Evolutionary conservation across 2,113 vertebrate species (phyloP).

Genomic region (Edolisoma coerulescens): DNA sequence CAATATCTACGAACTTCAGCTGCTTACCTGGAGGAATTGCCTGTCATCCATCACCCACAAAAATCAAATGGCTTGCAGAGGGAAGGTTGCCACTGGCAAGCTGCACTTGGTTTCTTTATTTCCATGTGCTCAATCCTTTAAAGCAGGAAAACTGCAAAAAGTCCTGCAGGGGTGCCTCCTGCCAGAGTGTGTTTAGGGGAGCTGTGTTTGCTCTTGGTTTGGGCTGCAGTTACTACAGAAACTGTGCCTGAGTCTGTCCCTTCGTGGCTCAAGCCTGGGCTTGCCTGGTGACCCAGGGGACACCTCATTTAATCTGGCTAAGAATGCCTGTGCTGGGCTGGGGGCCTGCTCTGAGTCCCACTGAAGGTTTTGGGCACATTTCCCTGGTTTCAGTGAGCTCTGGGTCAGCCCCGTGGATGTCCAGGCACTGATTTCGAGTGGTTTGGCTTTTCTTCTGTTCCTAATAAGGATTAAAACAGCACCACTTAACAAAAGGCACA

Average conservation of each 20-base stretch:
- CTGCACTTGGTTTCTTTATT: neutral
- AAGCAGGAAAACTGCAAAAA: neutral
- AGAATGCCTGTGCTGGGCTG: conserved; percentile 64
- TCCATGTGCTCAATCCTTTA: neutral
- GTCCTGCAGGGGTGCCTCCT: neutral
- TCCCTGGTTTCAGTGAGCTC: neutral
- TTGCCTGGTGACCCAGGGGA: conserved; percentile 73
- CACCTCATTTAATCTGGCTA: conserved; percentile 72
- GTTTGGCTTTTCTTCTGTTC: neutral
- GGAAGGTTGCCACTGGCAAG: neutral
- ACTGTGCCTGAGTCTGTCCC: conserved; percentile 52
- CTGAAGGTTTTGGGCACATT: neutral
- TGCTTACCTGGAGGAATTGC: conserved; percentile 59
- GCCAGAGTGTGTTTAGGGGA: neutral
- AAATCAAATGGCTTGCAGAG: neutral
- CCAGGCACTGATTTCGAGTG: neutral
- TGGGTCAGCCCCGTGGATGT: neutral
- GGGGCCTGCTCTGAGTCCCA: neutral
- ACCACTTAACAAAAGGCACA: neutral
- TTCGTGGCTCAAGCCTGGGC: conserved; percentile 72
- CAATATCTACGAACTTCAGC: neutral
- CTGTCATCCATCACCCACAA: neutral
- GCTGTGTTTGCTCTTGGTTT: conserved; percentile 38
- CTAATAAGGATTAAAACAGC: neutral
- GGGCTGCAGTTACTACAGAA: conserved; percentile 80